Conservation (phyloP, 2,888 invertebrate genomes). For the Cephus pygmeus region DNA sequence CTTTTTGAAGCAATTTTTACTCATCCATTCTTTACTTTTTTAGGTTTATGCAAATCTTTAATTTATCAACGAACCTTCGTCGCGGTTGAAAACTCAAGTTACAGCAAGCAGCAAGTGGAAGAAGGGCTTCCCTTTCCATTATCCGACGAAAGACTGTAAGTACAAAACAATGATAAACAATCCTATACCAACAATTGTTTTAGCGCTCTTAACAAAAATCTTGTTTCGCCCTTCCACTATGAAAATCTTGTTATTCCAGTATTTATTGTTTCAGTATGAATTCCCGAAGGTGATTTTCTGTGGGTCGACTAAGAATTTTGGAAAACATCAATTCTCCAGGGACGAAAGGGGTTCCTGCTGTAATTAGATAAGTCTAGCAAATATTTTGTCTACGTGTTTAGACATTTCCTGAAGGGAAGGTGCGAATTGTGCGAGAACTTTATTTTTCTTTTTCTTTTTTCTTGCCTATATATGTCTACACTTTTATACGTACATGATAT, state of each 20-base stretch:
- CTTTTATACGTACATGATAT: background rate
- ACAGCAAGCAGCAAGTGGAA: slow-evolving; percentile 69
- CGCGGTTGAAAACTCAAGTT: slow-evolving; percentile 58
- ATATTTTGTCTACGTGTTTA: background rate
- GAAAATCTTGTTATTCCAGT: background rate
- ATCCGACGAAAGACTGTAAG: slow-evolving; percentile 13
- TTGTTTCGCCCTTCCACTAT: background rate
- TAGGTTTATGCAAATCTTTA: background rate
- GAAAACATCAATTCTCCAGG: background rate
- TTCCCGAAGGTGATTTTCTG: background rate
- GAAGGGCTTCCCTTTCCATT: slow-evolving; percentile 68
- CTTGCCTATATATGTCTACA: too few relatives aligned
- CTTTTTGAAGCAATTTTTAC: background rate
- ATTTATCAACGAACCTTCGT: slow-evolving; percentile 38
- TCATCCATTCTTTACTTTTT: background rate
- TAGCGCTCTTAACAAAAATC: background rate
- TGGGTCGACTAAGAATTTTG: background rate
- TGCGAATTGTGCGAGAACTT: background rate
- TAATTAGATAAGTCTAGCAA: background rate
- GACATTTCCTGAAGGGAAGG: background rate
- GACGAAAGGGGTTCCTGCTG: background rate
- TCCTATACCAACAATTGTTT: background rate
- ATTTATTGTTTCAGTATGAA: background rate
- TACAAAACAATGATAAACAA: background rate
- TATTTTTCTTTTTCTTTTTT: too few relatives aligned